These are phyloP conservation scores for Sphaerolaimus hirsutus DNA, from an alignment of 2,888 invertebrate species.

Conservation along the genomic window DNA sequence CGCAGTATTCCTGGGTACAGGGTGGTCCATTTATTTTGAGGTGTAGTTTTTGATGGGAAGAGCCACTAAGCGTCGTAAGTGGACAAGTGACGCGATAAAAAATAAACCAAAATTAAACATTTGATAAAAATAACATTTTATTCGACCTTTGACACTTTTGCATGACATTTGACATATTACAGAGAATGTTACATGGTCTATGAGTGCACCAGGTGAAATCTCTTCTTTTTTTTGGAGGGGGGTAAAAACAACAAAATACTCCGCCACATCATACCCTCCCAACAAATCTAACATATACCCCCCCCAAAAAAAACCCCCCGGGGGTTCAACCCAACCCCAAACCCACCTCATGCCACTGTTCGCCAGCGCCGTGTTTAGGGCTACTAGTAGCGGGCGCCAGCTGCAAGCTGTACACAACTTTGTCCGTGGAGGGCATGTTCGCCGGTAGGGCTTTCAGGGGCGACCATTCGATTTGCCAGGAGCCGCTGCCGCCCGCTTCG, in stretches of 20 bases:
- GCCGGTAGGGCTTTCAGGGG: not conserved
- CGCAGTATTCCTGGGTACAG: slow-evolving; percentile 27
- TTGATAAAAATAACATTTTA: no score
- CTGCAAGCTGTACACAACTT: slow-evolving; percentile 51
- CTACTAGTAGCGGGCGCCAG: slow-evolving; percentile 35
- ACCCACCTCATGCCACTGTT: not conserved
- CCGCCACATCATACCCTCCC: no score
- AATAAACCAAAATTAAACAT: no score
- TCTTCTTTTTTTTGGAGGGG: not conserved
- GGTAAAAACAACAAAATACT: no score
- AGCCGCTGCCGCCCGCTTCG: slow-evolving; percentile 32
- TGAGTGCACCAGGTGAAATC: not conserved
- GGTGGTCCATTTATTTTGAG: not conserved
- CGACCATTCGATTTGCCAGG: slow-evolving; percentile 43
- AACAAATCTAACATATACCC: no score
- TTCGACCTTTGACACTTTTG: no score
- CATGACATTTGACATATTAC: not conserved
- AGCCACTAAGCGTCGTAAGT: no score
- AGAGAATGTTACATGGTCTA: not conserved
- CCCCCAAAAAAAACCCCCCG: no score
- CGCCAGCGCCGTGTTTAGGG: slow-evolving; percentile 40
- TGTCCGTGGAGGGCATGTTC: slow-evolving; percentile 34
- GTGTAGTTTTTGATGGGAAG: no score
- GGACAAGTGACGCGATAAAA: no score
- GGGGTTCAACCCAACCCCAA: no score